Percentiles rank a stretch among this genome's conserved stretches.
phyloP scores from a whole-genome alignment of 2,113 vertebrate genomes.

The Zeus faber region DNA sequence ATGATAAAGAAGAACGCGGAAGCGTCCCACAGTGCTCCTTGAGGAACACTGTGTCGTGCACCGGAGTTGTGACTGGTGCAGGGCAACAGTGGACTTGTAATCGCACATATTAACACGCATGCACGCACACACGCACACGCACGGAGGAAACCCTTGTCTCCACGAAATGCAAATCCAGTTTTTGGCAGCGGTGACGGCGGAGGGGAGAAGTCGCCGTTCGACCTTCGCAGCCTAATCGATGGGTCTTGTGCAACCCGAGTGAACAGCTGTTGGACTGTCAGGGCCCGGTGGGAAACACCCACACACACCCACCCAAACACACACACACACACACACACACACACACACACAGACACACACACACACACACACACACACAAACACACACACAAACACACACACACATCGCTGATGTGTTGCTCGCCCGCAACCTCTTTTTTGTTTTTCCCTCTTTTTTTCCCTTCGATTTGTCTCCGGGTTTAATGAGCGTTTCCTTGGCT shows the following conservation, averaged over 20 bases:
- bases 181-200: slow-evolving; percentile 9
- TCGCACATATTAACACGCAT: too few species aligned
- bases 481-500: slow-evolving; percentile 26
- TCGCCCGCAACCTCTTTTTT: too few species aligned
- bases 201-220: not conserved
- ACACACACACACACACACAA: too few species aligned
- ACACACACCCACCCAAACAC: not conserved
- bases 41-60: too few species aligned
- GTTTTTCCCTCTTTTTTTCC: too few species aligned
- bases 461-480: too few species aligned
- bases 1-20: not conserved
- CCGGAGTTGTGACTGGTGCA: too few species aligned
- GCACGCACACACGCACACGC: not conserved
- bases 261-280: not conserved
- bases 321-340: not conserved
- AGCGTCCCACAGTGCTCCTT: not conserved
- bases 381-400: not conserved
- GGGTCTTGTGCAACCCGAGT: not conserved
- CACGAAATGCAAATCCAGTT: slow-evolving; percentile 47
- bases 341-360: too few species aligned
- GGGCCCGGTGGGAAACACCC: not conserved
- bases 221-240: not conserved
- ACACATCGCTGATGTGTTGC: too few species aligned
- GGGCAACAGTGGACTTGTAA: too few species aligned
- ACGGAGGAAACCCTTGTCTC: slow-evolving; percentile 37